Conservation (phyloP, 2,888 invertebrate species). For the Peribatodes rhomboidaria region DNA sequence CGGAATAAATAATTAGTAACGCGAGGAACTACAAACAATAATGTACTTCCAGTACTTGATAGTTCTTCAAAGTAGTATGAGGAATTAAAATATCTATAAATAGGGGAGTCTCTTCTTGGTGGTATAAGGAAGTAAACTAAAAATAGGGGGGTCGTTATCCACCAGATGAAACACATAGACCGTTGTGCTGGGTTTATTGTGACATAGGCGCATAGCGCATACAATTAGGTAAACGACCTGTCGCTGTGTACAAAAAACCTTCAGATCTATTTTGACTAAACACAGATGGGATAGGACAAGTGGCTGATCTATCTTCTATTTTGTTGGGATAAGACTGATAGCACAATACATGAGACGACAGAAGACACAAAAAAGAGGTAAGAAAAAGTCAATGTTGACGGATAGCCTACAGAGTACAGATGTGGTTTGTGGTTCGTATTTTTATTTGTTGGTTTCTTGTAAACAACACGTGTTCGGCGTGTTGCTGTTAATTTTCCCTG, state of each 20-base stretch:
- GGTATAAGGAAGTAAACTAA: not conserved
- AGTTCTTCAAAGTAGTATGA: not conserved
- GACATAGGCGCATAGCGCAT: too few species aligned
- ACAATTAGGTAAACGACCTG: conserved; percentile 3
- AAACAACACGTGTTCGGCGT: not conserved
- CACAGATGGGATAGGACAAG: conserved; percentile 13
- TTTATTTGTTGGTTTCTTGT: not conserved
- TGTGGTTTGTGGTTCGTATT: too few species aligned
- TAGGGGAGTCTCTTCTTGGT: too few species aligned
- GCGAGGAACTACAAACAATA: too few species aligned
- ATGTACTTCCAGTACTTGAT: too few species aligned
- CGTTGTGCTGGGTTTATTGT: not conserved
- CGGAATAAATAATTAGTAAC: too few species aligned
- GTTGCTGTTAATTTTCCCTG: not conserved
- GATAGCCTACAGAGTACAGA: not conserved
- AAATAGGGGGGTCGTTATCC: too few species aligned
- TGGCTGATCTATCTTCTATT: too few species aligned
- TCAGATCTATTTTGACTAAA: conserved; percentile 20
- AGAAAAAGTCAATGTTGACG: conserved; percentile 8
- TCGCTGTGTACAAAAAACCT: not conserved
- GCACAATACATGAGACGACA: not conserved
- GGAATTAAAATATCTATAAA: not conserved
- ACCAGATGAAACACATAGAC: too few species aligned
- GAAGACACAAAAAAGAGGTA: not conserved
- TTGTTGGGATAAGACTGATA: not conserved